Conservation (phyloP, 2,797 vertebrate species). For the Pagetopsis macropterus region DNA sequence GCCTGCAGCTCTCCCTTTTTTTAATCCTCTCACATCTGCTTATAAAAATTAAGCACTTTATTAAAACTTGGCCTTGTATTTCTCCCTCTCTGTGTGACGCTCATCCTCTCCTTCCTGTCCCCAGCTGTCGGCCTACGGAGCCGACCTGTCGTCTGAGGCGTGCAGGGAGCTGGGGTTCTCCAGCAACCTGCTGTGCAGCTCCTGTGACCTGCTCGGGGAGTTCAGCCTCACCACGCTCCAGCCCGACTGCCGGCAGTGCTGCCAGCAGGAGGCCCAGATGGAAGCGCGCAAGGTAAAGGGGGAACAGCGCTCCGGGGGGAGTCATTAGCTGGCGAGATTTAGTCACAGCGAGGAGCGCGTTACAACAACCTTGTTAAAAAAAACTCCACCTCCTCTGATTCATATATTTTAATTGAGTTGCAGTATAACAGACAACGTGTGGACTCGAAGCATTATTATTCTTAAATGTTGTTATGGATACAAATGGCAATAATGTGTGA, state of each 20-base stretch:
- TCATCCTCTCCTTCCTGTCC: constrained; percentile 32
- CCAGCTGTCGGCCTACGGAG: constrained; percentile 87
- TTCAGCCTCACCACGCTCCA: constrained; percentile 90
- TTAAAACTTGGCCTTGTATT: not conserved
- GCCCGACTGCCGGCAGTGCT: constrained; percentile 91
- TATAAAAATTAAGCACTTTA: not conserved
- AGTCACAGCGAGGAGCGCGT: not conserved
- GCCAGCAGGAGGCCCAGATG: constrained; percentile 94
- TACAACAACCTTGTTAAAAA: not conserved
- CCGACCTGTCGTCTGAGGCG: constrained; percentile 91
- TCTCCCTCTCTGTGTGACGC: not conserved
- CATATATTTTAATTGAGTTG: no score
- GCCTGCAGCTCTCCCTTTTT: no score
- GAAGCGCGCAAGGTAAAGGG: constrained; percentile 91
- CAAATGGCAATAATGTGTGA: no score
- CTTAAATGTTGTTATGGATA: no score
- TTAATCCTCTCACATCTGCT: not conserved
- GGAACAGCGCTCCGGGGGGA: not conserved
- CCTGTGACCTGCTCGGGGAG: constrained; percentile 94
- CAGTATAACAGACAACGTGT: no score
- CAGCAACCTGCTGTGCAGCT: constrained; percentile 97
- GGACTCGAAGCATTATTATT: no score
- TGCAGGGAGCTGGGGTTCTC: constrained; percentile 98
- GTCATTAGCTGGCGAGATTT: constrained; percentile 22
- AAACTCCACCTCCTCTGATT: no score